Percentiles rank a stretch among this genome's conserved stretches.
Evolutionary conservation across 2,888 invertebrate species (phyloP).

Genomic region (Augochlorella aurata): DNA sequence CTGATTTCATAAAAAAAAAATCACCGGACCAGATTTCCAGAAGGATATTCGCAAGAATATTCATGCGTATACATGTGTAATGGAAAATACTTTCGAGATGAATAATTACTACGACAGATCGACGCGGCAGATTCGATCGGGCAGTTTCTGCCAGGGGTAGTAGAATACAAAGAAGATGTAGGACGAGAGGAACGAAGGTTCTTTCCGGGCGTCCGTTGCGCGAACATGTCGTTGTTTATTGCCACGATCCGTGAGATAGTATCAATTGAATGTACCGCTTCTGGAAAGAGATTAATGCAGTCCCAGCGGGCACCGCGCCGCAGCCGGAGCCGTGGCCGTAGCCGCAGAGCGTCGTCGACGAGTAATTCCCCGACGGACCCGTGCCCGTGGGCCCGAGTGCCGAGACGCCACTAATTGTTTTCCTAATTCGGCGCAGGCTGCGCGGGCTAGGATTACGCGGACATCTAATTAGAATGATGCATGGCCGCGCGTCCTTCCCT

Average conservation of each 20-base stretch:
- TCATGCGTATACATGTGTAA: too few relatives aligned
- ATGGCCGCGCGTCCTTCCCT: background rate
- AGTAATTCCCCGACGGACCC: constrained; percentile 22
- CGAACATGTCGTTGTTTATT: constrained; percentile 66
- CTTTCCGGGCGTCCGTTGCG: constrained; percentile 47
- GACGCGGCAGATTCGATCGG: background rate
- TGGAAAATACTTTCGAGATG: too few relatives aligned
- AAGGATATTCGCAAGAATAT: too few relatives aligned
- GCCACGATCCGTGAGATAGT: constrained; percentile 63
- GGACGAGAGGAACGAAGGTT: constrained; percentile 50
- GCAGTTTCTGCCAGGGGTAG: constrained; percentile 11
- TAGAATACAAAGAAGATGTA: constrained; percentile 44
- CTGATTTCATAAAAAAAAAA: too few relatives aligned
- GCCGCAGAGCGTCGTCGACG: constrained; percentile 6
- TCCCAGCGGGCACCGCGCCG: constrained; percentile 55
- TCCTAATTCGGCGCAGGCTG: constrained; percentile 54
- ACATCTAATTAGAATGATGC: constrained; percentile 61
- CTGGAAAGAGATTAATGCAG: constrained; percentile 65
- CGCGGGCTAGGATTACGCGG: constrained; percentile 44
- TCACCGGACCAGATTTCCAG: too few relatives aligned
- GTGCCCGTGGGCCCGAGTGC: constrained; percentile 26
- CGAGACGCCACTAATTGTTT: constrained; percentile 63
- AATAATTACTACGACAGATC: background rate
- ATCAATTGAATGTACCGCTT: constrained; percentile 65
- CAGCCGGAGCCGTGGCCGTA: too few relatives aligned